Evolutionary conservation across 2,888 invertebrate species (phyloP).

Genomic region (Adineta ricciae): DNA sequence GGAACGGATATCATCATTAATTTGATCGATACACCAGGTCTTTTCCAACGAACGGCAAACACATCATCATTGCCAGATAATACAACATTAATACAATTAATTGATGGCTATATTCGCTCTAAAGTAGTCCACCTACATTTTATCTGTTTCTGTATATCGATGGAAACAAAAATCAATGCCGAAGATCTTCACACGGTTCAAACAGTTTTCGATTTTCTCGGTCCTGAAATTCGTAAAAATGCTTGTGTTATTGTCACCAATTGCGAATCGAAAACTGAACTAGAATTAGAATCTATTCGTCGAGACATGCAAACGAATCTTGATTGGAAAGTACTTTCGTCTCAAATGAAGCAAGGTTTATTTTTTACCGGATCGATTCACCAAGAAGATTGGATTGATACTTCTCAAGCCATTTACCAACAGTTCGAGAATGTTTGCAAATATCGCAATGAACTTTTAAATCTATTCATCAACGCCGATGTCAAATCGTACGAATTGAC

Average conservation of each 20-base stretch:
- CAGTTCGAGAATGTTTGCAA: neutral
- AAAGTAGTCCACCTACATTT: neutral
- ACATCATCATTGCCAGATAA: neutral
- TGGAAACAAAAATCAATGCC: neutral
- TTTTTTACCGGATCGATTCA: neutral
- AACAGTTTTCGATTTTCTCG: neutral
- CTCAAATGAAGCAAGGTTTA: neutral
- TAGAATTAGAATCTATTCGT: neutral
- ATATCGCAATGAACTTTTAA: neutral
- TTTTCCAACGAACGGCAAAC: neutral
- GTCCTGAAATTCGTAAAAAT: neutral
- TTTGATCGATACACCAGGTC: neutral
- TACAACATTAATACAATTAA: neutral
- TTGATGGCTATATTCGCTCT: neutral
- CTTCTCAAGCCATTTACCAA: neutral
- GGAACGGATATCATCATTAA: neutral
- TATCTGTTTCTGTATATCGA: neutral
- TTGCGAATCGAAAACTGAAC: neutral
- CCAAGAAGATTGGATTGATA: neutral
- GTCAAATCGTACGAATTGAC: neutral
- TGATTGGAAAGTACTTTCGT: neutral
- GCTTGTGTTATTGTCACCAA: neutral
- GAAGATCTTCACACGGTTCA: neutral
- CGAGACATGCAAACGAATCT: neutral
- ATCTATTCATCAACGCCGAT: neutral